Base-by-base conservation (phyloP, 2,113 vertebrate genomes). In the Tretioscincus oriximinensis region DNA sequence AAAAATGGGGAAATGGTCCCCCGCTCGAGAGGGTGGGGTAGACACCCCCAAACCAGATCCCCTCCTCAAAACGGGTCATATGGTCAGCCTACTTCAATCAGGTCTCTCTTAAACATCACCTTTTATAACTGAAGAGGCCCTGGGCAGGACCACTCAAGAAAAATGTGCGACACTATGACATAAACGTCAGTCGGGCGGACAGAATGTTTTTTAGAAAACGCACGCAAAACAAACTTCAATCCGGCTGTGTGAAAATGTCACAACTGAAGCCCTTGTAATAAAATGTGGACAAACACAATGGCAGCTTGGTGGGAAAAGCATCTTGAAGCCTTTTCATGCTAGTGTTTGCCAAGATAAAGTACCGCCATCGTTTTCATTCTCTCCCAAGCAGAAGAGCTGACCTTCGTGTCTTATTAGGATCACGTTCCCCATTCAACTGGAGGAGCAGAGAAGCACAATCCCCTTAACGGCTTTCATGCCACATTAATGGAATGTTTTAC, bases 211-310 rank as follows among this genome's bases (percentile, higher is more conserved):
- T 84, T 86, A 86, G 75, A 60, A 60, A 87, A 78, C 2, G 0
- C 89, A 91, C 84, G 87, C 90, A 90, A 92, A 92, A 91, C 87
- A 90, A 75, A 84, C 89, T 81, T 84, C 16, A 70, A 64, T n/a
- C 65, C 35, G 69, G 58, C 54, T 80, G 77, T 85, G 77, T 86
- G 88, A 84, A 90, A 90, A 90, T 87, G 80, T 89, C 85, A 84
- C 88, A 89, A 63, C 85, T 84, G 85, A 90, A 90, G 88, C 88
- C 84, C 0, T 47, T 29, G 73, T 90, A 90, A 84, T 87, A 90
- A 92, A 91, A 90, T 84, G 85, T 81, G 87, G 89, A 80, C 83
- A 79, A 61, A 83, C 64, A 60, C 80, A 71, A 82, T 22, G 65
- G 82, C 12, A 20, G 54, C 85, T 81, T 83, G 77, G 31, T 86